These are phyloP conservation scores for Lagopus muta DNA, from an alignment of 2,113 vertebrate species.

Conservation along the genomic window DNA sequence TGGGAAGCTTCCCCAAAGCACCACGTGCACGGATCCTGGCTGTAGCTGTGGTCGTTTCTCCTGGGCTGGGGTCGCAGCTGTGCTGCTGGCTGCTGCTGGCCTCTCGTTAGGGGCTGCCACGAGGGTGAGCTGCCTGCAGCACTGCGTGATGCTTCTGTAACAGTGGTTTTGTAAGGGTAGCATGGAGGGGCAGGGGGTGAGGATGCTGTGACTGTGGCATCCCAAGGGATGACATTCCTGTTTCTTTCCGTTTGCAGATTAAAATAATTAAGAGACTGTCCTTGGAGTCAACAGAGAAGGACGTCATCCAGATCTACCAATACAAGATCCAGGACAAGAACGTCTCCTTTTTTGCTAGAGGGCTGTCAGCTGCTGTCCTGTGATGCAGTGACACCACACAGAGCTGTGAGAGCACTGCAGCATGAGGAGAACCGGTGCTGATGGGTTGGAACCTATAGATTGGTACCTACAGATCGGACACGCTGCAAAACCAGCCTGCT, in stretches of 20 bases:
- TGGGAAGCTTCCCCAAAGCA: neutral
- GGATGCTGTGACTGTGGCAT: neutral
- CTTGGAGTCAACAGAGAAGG: slow-evolving; percentile 8
- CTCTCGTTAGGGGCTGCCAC: neutral
- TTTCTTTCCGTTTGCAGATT: slow-evolving; percentile 77
- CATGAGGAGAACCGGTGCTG: neutral
- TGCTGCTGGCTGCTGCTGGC: neutral
- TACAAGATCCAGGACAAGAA: slow-evolving; percentile 94
- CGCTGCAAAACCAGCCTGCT: neutral
- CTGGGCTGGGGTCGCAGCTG: neutral
- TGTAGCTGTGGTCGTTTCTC: neutral
- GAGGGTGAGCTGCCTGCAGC: neutral
- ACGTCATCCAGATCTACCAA: slow-evolving; percentile 82
- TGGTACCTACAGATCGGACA: fast-evolving
- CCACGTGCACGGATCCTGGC: neutral
- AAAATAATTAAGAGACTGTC: slow-evolving; percentile 81
- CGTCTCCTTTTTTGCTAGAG: slow-evolving; percentile 89
- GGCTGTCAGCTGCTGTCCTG: slow-evolving; percentile 89
- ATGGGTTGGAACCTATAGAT: fast-evolving
- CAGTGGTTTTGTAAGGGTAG: neutral
- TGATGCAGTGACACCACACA: slow-evolving; percentile 38
- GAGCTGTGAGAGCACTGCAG: fast-evolving
- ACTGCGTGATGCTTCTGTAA: neutral
- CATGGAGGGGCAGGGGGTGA: fast-evolving
- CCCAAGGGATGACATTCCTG: neutral